These are phyloP conservation scores for Sebastes steindachneri DNA, from an alignment of 2,797 vertebrate genomes.

Conservation along the genomic window DNA sequence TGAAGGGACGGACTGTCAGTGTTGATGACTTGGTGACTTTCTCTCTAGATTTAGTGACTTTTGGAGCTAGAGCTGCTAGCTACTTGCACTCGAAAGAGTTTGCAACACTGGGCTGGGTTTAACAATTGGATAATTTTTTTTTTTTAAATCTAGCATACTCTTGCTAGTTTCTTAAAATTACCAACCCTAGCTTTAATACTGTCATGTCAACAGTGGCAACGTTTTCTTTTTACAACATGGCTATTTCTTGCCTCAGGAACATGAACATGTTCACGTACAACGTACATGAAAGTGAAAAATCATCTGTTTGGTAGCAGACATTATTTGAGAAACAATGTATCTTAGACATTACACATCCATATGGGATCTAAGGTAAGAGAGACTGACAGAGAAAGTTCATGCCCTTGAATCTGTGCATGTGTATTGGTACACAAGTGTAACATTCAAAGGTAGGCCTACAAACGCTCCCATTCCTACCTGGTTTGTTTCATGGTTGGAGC, in stretches of 20 bases:
- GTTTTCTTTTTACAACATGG: neutral
- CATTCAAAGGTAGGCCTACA: neutral
- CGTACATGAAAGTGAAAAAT: neutral
- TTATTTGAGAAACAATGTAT: neutral
- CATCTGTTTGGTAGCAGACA: neutral
- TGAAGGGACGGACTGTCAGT: no score
- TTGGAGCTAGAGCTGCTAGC: no score
- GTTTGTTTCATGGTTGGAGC: conserved; percentile 83
- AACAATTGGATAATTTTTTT: no score
- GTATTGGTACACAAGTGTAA: neutral
- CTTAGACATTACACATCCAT: neutral
- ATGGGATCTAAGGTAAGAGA: neutral
- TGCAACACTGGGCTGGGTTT: no score
- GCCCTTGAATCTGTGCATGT: neutral
- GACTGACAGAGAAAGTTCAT: neutral
- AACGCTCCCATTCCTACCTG: conserved; percentile 83
- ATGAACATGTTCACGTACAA: neutral
- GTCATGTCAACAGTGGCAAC: neutral
- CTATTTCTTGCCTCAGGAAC: neutral
- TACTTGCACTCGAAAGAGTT: no score
- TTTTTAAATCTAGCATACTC: no score
- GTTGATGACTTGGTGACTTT: no score
- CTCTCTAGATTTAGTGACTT: no score
- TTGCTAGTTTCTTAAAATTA: no score
- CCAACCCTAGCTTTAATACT: no score